phyloP scores from a whole-genome alignment of 2,888 invertebrate species.

The Mechanitis messenoides region DNA sequence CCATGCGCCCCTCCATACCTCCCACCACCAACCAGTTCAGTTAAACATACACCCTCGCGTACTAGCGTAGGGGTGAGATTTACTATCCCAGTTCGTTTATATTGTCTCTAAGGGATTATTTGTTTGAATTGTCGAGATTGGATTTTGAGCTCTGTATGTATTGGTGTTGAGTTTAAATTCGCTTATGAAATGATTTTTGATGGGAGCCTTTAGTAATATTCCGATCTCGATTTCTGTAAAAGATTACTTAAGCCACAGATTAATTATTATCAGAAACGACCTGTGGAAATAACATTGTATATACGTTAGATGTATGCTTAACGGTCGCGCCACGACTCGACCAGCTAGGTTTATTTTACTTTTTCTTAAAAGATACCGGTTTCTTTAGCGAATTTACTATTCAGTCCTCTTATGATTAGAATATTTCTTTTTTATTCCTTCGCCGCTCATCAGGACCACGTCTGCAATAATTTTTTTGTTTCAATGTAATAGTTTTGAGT shows the following conservation, averaged over 20 bases:
- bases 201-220: slow-evolving; percentile 8
- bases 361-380: not conserved
- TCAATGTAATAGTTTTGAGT: slow-evolving; percentile 11
- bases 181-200: not conserved
- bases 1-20: slow-evolving; percentile 62
- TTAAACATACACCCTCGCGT: slow-evolving; percentile 42
- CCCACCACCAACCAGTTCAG: slow-evolving; percentile 68
- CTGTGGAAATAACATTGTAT: slow-evolving; percentile 19
- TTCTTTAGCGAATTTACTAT: not conserved
- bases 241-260: slow-evolving; percentile 25
- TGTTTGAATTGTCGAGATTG: slow-evolving; percentile 19
- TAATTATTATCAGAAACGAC: slow-evolving; percentile 11
- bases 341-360: slow-evolving; percentile 22
- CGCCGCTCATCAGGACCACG: not conserved
- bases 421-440: not conserved
- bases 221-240: slow-evolving; percentile 16
- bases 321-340: slow-evolving; percentile 20
- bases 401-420: too few species aligned
- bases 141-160: slow-evolving; percentile 11
- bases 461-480: too few species aligned
- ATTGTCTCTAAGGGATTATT: not conserved
- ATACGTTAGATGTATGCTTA: slow-evolving; percentile 17
- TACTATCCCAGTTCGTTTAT: slow-evolving; percentile 23
- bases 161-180: slow-evolving; percentile 5
- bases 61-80: slow-evolving; percentile 33